Percentiles rank a stretch among this genome's conserved stretches.
These are phyloP conservation scores for Cetoscarus ocellatus DNA, from an alignment of 2,797 vertebrate genomes.

Conservation along the genomic window DNA sequence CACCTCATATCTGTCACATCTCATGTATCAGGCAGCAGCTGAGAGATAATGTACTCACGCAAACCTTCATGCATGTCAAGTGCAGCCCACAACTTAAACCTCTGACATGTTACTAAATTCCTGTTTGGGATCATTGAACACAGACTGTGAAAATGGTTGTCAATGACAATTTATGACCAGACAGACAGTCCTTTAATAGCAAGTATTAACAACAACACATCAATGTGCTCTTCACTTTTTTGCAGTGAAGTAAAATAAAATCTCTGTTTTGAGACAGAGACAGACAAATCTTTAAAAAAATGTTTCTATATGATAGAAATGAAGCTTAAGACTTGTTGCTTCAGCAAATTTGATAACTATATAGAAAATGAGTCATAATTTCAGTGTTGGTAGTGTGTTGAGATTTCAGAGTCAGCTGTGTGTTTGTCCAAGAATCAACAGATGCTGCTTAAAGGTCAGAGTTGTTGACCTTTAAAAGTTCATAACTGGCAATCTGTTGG, in stretches of 20 bases:
- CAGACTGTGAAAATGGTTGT: slow-evolving; percentile 1
- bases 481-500: slow-evolving; percentile 4
- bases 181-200: background rate
- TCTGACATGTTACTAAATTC: slow-evolving; percentile 2
- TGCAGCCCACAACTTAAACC: slow-evolving; percentile 4
- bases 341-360: background rate
- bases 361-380: background rate
- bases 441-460: slow-evolving; percentile 27
- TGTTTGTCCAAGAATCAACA: background rate
- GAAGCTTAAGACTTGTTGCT: background rate
- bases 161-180: slow-evolving; percentile 3
- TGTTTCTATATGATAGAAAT: no score
- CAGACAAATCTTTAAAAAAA: no score
- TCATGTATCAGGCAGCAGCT: slow-evolving; percentile 62
- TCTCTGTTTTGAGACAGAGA: no score
- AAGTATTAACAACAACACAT: background rate
- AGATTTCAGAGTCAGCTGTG: background rate
- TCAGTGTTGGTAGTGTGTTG: background rate
- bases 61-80: background rate
- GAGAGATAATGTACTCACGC: slow-evolving; percentile 28
- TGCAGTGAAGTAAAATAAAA: background rate
- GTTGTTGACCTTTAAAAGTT: slow-evolving; percentile 24
- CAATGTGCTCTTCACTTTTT: background rate
- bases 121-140: slow-evolving; percentile 1
- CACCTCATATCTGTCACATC: slow-evolving; percentile 46